phyloP scores from a whole-genome alignment of 2,113 vertebrate species.

The Malurus alboscapulatus region DNA sequence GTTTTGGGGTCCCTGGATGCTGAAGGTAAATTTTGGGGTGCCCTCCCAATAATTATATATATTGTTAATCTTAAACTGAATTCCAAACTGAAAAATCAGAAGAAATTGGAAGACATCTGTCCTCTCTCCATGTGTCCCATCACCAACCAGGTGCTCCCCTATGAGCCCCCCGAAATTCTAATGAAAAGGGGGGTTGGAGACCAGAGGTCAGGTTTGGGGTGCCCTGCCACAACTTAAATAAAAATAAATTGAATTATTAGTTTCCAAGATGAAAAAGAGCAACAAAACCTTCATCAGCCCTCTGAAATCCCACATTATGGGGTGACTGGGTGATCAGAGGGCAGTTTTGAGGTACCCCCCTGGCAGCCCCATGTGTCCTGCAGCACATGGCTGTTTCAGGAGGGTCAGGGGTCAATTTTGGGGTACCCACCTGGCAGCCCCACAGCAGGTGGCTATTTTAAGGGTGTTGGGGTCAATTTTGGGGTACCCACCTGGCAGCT shows the following conservation, averaged over 20 bases:
- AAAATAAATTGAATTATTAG: not conserved
- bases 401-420: not conserved
- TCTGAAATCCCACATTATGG: fast-evolving
- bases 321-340: too few relatives aligned
- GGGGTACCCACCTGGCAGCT: not conserved
- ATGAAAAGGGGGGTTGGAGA: not conserved
- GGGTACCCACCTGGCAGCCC: not conserved
- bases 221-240: not conserved
- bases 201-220: not conserved
- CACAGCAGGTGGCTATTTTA: not conserved
- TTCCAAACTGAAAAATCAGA: not conserved
- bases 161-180: too few relatives aligned
- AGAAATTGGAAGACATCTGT: not conserved
- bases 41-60: not conserved
- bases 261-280: not conserved
- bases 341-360: not conserved
- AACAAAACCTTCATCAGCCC: too few relatives aligned
- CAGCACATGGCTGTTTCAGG: too few relatives aligned
- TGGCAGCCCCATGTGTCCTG: not conserved
- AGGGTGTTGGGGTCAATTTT: not conserved
- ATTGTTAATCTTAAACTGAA: not conserved
- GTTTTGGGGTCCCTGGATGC: not conserved
- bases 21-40: not conserved
- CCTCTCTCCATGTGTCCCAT: not conserved
- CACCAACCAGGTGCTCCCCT: not conserved